phyloP scores from a whole-genome alignment of 30 jellyfish, hydroid and myxozoan species.

The Mastigias papua region DNA sequence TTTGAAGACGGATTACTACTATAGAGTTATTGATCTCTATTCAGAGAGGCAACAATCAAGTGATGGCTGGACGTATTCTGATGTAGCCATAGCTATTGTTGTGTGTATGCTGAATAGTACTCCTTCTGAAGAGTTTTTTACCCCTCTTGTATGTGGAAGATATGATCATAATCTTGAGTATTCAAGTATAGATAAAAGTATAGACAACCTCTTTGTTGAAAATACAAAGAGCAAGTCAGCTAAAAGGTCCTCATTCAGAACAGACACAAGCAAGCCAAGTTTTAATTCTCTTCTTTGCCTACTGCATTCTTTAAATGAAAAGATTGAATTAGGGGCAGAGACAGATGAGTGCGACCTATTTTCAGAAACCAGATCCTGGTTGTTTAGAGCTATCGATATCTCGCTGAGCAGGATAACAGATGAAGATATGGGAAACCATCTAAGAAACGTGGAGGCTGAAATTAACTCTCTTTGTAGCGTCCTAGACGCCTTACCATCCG shows the following conservation, averaged over 20 bases:
- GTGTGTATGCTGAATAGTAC: background rate
- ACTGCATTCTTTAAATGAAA: conserved; percentile 21
- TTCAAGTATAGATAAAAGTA: background rate
- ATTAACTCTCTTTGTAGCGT: background rate
- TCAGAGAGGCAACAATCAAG: background rate
- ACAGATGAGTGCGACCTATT: background rate
- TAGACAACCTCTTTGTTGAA: background rate
- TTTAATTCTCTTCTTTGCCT: conserved; percentile 15
- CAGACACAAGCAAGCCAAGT: background rate
- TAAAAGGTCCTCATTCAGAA: too few relatives aligned
- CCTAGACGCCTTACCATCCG: conserved; percentile 43
- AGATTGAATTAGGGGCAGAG: background rate
- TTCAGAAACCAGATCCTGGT: conserved; percentile 24
- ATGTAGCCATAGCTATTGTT: conserved; percentile 46
- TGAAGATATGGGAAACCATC: background rate
- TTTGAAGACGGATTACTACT: conserved; percentile 38
- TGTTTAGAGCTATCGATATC: conserved; percentile 16
- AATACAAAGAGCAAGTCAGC: background rate
- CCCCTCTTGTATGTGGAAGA: background rate
- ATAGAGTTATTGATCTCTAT: conserved; percentile 5
- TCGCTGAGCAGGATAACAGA: background rate
- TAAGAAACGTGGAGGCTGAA: background rate
- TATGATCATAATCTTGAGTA: background rate
- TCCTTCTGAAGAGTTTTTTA: background rate
- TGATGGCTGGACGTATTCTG: conserved; percentile 4